phyloP scores from a whole-genome alignment of 2,888 invertebrate genomes.

The Brenthis ino region DNA sequence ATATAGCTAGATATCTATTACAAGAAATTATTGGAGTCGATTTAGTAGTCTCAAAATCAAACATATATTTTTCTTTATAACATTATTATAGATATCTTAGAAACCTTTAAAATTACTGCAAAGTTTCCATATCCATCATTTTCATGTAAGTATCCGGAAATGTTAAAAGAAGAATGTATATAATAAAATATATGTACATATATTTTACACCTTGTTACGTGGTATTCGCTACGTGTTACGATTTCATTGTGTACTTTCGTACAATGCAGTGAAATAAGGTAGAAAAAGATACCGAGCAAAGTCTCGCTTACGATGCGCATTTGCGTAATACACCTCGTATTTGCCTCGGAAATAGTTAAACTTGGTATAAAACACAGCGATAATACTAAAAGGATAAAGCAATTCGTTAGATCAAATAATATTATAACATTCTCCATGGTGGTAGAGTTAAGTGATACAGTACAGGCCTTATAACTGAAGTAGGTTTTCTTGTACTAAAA shows the following conservation, averaged over 20 bases:
- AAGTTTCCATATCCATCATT: not conserved
- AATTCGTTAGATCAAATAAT: conserved; percentile 2
- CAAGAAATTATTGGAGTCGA: too few relatives aligned
- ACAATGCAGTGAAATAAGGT: conserved; percentile 9
- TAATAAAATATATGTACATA: not conserved
- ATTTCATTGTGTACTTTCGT: conserved; percentile 9
- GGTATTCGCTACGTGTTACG: not conserved
- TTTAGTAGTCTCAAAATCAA: too few relatives aligned
- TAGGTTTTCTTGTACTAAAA: too few relatives aligned
- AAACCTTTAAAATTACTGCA: too few relatives aligned
- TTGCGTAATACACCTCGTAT: conserved; percentile 7
- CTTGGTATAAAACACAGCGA: conserved; percentile 5
- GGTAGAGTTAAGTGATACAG: too few relatives aligned
- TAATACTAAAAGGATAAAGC: conserved; percentile 11
- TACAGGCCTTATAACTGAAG: too few relatives aligned
- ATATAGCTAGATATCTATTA: too few relatives aligned
- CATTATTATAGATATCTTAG: too few relatives aligned
- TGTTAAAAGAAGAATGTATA: not conserved
- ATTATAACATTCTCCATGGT: too few relatives aligned
- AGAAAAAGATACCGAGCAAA: conserved; percentile 2
- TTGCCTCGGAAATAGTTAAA: conserved; percentile 9
- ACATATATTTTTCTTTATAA: too few relatives aligned
- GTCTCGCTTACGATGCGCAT: conserved; percentile 11
- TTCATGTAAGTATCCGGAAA: not conserved
- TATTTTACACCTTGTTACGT: not conserved